Conservation (phyloP, 2,888 invertebrate genomes). For the Chrysotoxum bicinctum region DNA sequence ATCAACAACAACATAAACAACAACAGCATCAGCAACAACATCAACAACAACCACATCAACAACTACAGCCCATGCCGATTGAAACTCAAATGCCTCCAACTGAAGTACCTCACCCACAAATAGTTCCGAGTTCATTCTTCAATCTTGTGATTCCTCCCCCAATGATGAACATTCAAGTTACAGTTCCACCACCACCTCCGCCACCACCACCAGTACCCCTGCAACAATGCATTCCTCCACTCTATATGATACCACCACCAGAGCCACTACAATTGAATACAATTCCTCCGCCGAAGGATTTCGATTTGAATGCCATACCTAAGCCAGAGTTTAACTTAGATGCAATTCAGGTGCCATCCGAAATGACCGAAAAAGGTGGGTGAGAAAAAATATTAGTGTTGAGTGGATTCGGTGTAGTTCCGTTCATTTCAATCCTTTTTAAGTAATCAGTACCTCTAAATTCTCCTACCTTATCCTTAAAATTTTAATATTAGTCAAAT, state of each 20-base stretch:
- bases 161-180: slow-evolving; percentile 74
- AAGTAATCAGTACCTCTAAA: background rate
- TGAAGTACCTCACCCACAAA: slow-evolving; percentile 71
- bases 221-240: slow-evolving; percentile 76
- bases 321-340: slow-evolving; percentile 85
- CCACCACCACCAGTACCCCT: slow-evolving; percentile 78
- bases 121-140: slow-evolving; percentile 75
- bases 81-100: slow-evolving; percentile 73
- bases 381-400: slow-evolving; percentile 38
- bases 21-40: slow-evolving; percentile 49
- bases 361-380: slow-evolving; percentile 64
- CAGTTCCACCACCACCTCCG: slow-evolving; percentile 75
- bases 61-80: slow-evolving; percentile 21
- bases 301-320: slow-evolving; percentile 84
- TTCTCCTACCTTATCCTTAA: background rate
- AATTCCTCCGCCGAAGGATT: slow-evolving; percentile 85
- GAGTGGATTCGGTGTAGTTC: slow-evolving; percentile 68
- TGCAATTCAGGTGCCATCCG: slow-evolving; percentile 83
- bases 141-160: slow-evolving; percentile 80
- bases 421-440: background rate
- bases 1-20: slow-evolving; percentile 9
- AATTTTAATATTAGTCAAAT: background rate
- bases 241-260: slow-evolving; percentile 82
- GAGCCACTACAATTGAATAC: slow-evolving; percentile 85
- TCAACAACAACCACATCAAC: slow-evolving; percentile 45